These are phyloP conservation scores for Hypocryptadius cinnamomeus DNA, from an alignment of 2,113 vertebrate species.

Conservation along the genomic window DNA sequence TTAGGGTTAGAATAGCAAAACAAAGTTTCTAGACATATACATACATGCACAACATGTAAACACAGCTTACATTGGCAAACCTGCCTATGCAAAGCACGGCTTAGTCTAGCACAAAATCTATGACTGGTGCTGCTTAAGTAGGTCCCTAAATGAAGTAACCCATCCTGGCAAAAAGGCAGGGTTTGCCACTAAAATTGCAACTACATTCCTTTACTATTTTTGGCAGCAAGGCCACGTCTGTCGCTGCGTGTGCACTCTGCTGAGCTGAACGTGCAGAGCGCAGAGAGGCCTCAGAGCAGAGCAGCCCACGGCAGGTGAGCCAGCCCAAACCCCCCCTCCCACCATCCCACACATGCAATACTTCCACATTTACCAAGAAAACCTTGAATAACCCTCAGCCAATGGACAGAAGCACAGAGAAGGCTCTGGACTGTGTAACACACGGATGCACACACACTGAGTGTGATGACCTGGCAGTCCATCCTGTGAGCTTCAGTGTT, in stretches of 20 bases:
- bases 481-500: background rate
- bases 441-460: background rate
- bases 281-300: background rate
- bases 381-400: background rate
- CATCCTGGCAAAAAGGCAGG: background rate
- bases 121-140: background rate
- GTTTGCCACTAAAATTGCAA: background rate
- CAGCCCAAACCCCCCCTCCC: background rate
- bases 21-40: background rate
- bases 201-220: background rate
- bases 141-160: background rate
- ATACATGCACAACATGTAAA: background rate
- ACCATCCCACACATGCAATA: background rate
- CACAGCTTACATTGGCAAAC: background rate
- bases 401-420: background rate
- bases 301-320: background rate
- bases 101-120: background rate
- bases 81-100: background rate
- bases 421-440: background rate
- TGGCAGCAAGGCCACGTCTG: background rate
- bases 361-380: background rate
- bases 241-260: accelerated
- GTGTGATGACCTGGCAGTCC: background rate
- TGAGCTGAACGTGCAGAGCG: background rate
- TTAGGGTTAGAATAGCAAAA: background rate